Conservation (phyloP, 2,888 invertebrate species). For the Colostygia pectinataria region DNA sequence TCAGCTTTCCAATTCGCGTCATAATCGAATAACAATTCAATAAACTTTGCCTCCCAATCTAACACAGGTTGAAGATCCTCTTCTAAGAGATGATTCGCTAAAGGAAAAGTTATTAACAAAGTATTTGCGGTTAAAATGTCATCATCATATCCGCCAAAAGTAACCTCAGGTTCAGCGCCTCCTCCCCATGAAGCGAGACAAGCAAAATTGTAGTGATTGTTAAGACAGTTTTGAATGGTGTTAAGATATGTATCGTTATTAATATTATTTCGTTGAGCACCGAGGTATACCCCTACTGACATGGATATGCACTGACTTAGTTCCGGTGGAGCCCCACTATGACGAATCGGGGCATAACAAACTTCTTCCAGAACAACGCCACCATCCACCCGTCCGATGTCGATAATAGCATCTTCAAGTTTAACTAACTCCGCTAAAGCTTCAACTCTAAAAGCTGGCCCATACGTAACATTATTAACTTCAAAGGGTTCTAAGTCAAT, state of each 20-base stretch:
- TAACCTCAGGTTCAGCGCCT: constrained; percentile 92
- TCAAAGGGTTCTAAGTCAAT: constrained; percentile 71
- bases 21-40: constrained; percentile 86
- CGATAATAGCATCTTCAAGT: constrained; percentile 86
- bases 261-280: constrained; percentile 80
- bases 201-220: constrained; percentile 62
- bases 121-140: constrained; percentile 73
- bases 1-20: constrained; percentile 73
- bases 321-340: constrained; percentile 81
- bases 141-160: constrained; percentile 88
- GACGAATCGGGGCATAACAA: constrained; percentile 92
- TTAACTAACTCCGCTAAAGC: constrained; percentile 89
- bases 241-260: constrained; percentile 68
- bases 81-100: constrained; percentile 86
- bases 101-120: constrained; percentile 90
- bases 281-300: constrained; percentile 77
- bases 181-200: constrained; percentile 95
- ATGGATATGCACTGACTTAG: constrained; percentile 89
- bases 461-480: constrained; percentile 81
- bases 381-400: constrained; percentile 81
- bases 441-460: constrained; percentile 90
- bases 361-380: constrained; percentile 81
- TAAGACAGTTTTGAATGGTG: constrained; percentile 64
- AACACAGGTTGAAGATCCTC: constrained; percentile 82
- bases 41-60: constrained; percentile 90